phyloP scores from a whole-genome alignment of 2,888 invertebrate genomes.

The Xiphydria camelus region DNA sequence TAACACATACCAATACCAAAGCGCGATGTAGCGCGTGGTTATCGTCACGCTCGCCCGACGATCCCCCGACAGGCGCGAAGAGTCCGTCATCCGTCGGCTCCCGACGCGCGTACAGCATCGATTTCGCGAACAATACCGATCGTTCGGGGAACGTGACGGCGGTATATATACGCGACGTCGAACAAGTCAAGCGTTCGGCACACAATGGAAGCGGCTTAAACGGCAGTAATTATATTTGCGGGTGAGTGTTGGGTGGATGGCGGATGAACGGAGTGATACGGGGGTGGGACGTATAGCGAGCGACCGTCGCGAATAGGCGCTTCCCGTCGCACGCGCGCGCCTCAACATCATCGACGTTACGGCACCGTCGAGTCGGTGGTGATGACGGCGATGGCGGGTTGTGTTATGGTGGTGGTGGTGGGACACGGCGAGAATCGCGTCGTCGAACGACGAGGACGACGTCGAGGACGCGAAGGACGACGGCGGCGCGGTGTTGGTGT shows the following conservation, averaged over 20 bases:
- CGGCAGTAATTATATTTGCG: conserved; percentile 57
- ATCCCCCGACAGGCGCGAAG: background rate
- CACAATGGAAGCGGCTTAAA: conserved; percentile 56
- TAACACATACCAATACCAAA: no score
- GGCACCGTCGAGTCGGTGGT: no score
- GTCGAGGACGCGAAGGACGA: conserved; percentile 1
- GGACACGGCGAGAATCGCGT: background rate
- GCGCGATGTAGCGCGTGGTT: no score
- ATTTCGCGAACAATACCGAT: conserved; percentile 49
- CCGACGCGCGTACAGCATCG: conserved; percentile 41
- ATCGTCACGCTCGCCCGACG: no score
- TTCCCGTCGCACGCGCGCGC: background rate
- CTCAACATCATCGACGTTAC: background rate
- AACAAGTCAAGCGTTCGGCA: conserved; percentile 53
- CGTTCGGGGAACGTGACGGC: conserved; percentile 13
- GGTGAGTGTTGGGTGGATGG: conserved; percentile 43
- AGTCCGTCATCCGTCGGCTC: conserved; percentile 1
- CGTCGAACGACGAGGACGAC: conserved; percentile 4
- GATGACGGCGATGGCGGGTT: no score
- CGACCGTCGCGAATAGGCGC: conserved; percentile 1
- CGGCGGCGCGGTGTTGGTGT: background rate
- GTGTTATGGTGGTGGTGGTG: conserved; percentile 13
- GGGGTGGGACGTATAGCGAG: conserved; percentile 1
- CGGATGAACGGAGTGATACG: background rate
- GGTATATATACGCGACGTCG: conserved; percentile 33